Evolutionary conservation across 2,888 invertebrate genomes (phyloP).

Genomic region (Tortrix viridana): DNA sequence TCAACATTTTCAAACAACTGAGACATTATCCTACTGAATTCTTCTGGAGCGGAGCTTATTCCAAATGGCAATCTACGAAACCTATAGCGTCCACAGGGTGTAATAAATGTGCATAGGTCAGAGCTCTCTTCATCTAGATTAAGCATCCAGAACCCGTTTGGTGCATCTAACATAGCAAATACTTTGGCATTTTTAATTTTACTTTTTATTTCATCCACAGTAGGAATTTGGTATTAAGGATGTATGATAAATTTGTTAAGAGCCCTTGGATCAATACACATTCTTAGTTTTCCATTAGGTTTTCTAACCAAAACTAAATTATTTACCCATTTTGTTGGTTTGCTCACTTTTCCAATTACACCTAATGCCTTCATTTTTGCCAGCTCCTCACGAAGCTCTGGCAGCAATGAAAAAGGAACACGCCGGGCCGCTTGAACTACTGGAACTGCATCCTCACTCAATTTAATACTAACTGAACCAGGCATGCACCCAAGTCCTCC

Average conservation of each 20-base stretch:
- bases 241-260: conserved; percentile 31
- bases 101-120: conserved; percentile 5
- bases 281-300: conserved; percentile 20
- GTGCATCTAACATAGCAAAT: conserved; percentile 36
- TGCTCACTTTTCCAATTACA: conserved; percentile 20
- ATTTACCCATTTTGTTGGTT: conserved; percentile 30
- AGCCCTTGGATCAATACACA: conserved; percentile 36
- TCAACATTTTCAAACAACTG: conserved; percentile 32
- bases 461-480: conserved; percentile 12
- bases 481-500: conserved; percentile 30
- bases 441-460: conserved; percentile 24
- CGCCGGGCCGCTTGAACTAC: conserved; percentile 29
- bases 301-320: conserved; percentile 26
- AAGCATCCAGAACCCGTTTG: conserved; percentile 39
- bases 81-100: conserved; percentile 38
- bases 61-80: conserved; percentile 30
- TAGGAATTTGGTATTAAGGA: conserved; percentile 32
- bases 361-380: conserved; percentile 13
- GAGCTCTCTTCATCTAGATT: conserved; percentile 27
- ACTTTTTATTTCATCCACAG: conserved; percentile 31
- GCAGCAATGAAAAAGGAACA: conserved; percentile 31
- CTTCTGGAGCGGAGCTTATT: conserved; percentile 30
- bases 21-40: conserved; percentile 31
- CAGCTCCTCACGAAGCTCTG: conserved; percentile 17
- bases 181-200: conserved; percentile 21